Evolutionary conservation across 92 coral and sea anemone genomes (phyloP).

Genomic region (Parazoanthus atlanticus): DNA sequence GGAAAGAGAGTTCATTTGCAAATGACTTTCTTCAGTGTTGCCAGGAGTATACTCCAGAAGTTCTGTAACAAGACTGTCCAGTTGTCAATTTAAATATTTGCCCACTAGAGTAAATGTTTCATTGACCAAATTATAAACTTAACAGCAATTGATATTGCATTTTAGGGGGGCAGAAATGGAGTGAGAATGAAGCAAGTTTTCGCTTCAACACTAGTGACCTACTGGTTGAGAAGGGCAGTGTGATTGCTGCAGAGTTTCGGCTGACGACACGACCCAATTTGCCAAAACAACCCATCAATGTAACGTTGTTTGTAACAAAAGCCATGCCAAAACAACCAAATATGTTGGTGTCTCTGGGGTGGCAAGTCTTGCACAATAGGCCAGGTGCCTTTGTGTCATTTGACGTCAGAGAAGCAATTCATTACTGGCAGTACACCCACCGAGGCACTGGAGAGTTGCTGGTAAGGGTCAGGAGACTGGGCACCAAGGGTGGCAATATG

Average conservation of each 20-base stretch:
- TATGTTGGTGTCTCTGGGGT: not conserved
- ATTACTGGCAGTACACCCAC: not conserved
- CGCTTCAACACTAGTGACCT: conserved; percentile 10
- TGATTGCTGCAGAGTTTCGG: conserved; percentile 22
- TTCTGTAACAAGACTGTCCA: not conserved
- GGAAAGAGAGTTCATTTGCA: too few relatives aligned
- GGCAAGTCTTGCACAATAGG: not conserved
- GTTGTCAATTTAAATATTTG: not conserved
- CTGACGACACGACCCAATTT: not conserved
- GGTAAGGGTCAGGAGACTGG: not conserved
- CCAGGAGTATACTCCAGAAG: not conserved
- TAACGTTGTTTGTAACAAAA: not conserved
- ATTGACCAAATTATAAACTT: not conserved
- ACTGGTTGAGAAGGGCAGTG: not conserved
- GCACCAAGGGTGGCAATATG: not conserved
- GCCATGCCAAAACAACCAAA: not conserved
- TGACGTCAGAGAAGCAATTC: not conserved
- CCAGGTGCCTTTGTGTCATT: not conserved
- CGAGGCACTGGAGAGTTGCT: not conserved
- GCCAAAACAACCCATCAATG: not conserved
- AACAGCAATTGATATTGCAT: not conserved
- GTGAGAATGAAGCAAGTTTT: not conserved
- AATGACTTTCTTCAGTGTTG: too few relatives aligned
- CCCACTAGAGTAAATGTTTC: not conserved
- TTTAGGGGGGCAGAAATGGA: conserved; percentile 30